A percentile compares a stretch with the other conserved stretches of the same genome.
These are phyloP conservation scores for Notothenia rossii DNA, from an alignment of 2,113 vertebrate genomes.

Conservation along the genomic window DNA sequence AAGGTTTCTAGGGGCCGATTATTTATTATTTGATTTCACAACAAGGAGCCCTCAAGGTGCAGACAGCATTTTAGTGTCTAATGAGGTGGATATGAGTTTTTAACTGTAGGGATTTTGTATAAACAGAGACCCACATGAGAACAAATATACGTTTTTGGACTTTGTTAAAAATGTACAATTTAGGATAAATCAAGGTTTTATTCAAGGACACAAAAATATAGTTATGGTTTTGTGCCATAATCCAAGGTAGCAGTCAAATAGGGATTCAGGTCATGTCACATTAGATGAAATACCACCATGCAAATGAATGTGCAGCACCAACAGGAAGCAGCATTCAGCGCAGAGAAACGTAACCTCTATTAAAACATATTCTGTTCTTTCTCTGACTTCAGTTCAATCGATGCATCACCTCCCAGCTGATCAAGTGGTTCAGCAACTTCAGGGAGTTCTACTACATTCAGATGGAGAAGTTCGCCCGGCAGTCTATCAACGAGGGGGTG, in stretches of 20 bases:
- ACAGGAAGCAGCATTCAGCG: background rate
- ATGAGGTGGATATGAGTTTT: constrained; percentile 24
- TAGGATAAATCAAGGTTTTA: too few species aligned
- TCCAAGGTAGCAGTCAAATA: constrained; percentile 10
- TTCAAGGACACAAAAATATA: too few species aligned
- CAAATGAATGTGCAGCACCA: constrained; percentile 24
- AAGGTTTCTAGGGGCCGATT: constrained; percentile 13
- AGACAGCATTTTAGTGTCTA: constrained; percentile 10
- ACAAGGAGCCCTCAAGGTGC: constrained; percentile 27
- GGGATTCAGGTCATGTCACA: constrained; percentile 14
- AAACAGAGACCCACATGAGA: background rate
- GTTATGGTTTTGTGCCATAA: constrained; percentile 7
- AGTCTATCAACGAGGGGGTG: constrained; percentile 98
- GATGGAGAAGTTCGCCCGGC: constrained; percentile 99
- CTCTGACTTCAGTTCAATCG: constrained; percentile 91
- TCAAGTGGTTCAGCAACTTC: constrained; percentile 99
- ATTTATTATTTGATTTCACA: background rate
- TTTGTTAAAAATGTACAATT: too few species aligned
- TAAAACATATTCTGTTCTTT: background rate
- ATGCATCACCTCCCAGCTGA: constrained; percentile 99
- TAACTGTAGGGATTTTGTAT: background rate
- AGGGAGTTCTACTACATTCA: constrained; percentile 99
- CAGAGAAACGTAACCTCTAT: background rate
- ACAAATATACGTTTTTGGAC: too few species aligned
- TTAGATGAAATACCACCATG: constrained; percentile 43